phyloP scores from a whole-genome alignment of 92 coral and sea anemone species.

The Meandrina meandrites region DNA sequence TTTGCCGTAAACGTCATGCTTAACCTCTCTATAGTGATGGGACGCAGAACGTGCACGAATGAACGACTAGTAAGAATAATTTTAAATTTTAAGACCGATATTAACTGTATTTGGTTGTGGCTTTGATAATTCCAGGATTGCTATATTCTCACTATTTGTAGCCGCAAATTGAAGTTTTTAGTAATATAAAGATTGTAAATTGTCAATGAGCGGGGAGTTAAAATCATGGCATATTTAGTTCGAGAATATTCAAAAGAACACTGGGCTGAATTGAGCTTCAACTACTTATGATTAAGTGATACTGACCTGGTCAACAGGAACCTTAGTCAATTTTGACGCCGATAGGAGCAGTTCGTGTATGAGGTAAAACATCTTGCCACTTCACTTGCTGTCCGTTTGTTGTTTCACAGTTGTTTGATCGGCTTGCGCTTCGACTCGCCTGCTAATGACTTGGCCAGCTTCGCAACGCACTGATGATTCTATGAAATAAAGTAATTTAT shows the following conservation, averaged over 20 bases:
- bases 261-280: neutral
- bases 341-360: neutral
- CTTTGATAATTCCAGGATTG: neutral
- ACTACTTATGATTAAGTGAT: neutral
- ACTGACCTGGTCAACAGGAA: conserved; percentile 19
- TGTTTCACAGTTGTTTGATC: neutral
- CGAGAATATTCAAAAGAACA: neutral
- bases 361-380: conserved; percentile 1
- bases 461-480: neutral
- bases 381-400: neutral
- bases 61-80: neutral
- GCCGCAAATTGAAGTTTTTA: neutral
- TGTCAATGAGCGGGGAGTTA: neutral
- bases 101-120: neutral
- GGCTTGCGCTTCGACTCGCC: neutral
- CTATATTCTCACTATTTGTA: neutral
- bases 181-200: neutral
- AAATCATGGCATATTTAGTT: neutral
- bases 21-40: too few species aligned
- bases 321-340: neutral
- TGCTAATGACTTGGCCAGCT: neutral
- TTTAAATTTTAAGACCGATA: neutral
- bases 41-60: neutral
- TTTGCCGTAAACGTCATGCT: too few species aligned
- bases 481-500: neutral